phyloP scores from a whole-genome alignment of 2,113 vertebrate genomes.

The Protobothrops mucrosquamatus region DNA sequence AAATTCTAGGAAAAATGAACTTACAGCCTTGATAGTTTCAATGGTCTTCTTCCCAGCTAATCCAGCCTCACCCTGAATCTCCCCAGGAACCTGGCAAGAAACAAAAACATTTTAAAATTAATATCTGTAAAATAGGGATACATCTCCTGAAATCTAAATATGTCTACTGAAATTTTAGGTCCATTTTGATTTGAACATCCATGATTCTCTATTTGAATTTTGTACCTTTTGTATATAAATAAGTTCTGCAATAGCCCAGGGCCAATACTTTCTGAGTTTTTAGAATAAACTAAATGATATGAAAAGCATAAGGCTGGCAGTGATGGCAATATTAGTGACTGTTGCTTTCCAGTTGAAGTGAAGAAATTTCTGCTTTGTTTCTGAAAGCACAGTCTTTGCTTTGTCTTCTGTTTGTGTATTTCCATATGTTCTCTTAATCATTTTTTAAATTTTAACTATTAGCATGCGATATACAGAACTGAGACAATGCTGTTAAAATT shows the following conservation, averaged over 20 bases:
- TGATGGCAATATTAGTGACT: not conserved
- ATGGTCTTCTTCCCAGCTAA: slow-evolving; percentile 90
- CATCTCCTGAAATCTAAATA: not conserved
- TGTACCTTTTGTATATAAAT: not conserved
- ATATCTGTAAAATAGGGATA: not conserved
- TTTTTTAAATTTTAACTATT: not conserved
- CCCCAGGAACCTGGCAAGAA: slow-evolving; percentile 86
- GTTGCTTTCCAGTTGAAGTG: not conserved
- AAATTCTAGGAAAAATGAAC: slow-evolving; percentile 30
- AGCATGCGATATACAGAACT: not conserved
- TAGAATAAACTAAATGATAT: not conserved
- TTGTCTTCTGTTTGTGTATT: not conserved
- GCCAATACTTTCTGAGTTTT: not conserved
- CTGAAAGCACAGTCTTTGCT: not conserved
- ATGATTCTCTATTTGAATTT: not conserved
- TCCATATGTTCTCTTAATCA: not conserved
- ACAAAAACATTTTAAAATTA: not conserved
- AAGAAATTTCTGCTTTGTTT: not conserved
- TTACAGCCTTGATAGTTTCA: slow-evolving; percentile 95
- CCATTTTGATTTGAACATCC: not conserved
- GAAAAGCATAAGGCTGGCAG: not conserved
- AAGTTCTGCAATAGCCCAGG: not conserved
- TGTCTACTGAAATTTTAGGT: not conserved
- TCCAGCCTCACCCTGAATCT: slow-evolving; percentile 82
- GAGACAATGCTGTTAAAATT: not conserved